A percentile compares a stretch with the other conserved stretches of the same genome.
Conservation (phyloP, 1,140 invertebrate species). For the Magallana gigas region DNA sequence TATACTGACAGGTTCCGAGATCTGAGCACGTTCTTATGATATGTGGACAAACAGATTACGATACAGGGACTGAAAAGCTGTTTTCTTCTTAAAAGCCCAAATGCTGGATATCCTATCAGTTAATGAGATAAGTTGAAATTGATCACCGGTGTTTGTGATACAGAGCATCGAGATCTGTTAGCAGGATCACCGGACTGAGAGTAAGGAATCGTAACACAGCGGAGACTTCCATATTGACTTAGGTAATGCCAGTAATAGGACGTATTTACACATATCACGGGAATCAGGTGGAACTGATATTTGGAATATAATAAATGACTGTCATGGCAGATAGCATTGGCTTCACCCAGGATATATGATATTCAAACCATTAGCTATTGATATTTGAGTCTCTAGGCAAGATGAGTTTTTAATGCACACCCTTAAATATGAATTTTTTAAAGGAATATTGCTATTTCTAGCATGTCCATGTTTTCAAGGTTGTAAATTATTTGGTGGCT, state of each 20-base stretch:
- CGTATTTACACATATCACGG: slow-evolving; percentile 33
- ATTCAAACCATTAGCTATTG: slow-evolving; percentile 11
- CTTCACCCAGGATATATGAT: slow-evolving; percentile 24
- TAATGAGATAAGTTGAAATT: slow-evolving; percentile 31
- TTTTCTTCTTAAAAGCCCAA: slow-evolving; percentile 25
- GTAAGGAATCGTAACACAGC: not conserved
- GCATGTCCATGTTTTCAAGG: not conserved
- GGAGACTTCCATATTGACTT: slow-evolving; percentile 20
- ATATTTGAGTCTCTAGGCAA: slow-evolving; percentile 1
- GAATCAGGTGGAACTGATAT: slow-evolving; percentile 33
- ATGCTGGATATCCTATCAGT: slow-evolving; percentile 16
- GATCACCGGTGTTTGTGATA: not conserved
- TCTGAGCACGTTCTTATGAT: slow-evolving; percentile 2
- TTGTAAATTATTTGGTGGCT: not conserved
- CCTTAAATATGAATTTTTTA: not conserved
- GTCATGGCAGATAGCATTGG: not conserved
- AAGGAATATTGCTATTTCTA: slow-evolving; percentile 21
- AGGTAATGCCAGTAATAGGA: slow-evolving; percentile 30
- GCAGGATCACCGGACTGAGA: not conserved
- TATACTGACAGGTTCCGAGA: slow-evolving; percentile 4
- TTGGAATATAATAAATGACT: slow-evolving; percentile 32
- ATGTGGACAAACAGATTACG: slow-evolving; percentile 31
- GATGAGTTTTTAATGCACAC: slow-evolving; percentile 11
- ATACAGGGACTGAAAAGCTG: slow-evolving; percentile 7
- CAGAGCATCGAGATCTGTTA: not conserved